These are phyloP conservation scores for Myrmecophaga tridactyla DNA, from an alignment of 2,113 vertebrate genomes.

Conservation along the genomic window DNA sequence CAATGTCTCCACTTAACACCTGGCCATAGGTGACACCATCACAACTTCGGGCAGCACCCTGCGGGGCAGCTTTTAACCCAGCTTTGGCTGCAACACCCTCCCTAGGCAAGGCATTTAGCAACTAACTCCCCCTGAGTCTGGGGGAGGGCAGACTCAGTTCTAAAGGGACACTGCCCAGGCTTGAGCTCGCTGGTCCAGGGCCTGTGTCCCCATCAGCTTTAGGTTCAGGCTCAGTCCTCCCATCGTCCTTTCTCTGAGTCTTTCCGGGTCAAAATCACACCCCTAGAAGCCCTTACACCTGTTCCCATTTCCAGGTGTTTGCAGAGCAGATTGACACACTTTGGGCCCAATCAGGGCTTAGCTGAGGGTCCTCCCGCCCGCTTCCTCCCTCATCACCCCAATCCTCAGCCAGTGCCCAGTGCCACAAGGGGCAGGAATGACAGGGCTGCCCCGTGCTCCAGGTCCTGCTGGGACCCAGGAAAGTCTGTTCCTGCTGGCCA, in stretches of 20 bases:
- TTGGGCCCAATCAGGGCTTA: not conserved
- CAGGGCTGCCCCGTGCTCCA: accelerated
- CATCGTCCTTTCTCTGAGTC: not conserved
- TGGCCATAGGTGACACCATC: too few relatives aligned
- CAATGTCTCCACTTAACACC: accelerated
- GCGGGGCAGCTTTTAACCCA: too few relatives aligned
- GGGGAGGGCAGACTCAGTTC: accelerated
- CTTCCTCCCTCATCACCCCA: accelerated
- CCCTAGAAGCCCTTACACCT: not conserved
- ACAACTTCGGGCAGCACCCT: too few relatives aligned
- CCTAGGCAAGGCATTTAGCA: not conserved
- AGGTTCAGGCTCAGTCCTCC: not conserved
- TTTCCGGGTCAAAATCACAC: accelerated
- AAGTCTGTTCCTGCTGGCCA: not conserved
- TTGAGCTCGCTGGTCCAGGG: not conserved
- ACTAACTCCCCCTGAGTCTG: too few relatives aligned
- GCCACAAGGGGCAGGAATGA: not conserved
- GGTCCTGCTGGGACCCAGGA: not conserved
- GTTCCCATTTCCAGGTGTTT: not conserved
- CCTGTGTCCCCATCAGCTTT: not conserved
- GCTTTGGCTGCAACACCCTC: too few relatives aligned
- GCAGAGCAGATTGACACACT: not conserved
- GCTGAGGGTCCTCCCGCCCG: not conserved
- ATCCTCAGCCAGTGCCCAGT: too few relatives aligned
- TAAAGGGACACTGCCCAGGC: accelerated